Evolutionary conservation across 2,113 vertebrate species (phyloP), one percentile per base, ranked within the genome.

Genomic region (Bothrops jararaca): DNA sequence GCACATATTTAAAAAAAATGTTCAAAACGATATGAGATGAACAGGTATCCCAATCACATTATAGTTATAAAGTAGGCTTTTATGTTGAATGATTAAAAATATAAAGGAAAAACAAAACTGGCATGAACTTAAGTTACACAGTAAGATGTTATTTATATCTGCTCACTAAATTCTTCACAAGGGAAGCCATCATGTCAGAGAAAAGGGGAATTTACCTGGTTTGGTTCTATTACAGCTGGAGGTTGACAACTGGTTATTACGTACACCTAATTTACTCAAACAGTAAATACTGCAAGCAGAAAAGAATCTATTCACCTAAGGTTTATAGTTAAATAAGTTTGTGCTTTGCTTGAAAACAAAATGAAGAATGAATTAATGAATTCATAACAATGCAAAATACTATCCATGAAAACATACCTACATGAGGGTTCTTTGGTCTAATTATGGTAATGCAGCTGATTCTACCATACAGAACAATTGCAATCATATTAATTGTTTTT

Each of bases 221-320:
- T 93, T 95, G 95, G 95, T 95, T 97, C 88, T 86, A 86, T 86
- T 95, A 94, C 97, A 97, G 96, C 96, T 97, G 96, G 96, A 97
- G 95, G 95, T 95, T 3, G 93, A 97, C 97, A 98, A 97, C 97
- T 98, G 96, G 97, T 96, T 97, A 97, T 97, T 98, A 97, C 93
- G 90, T 96, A 97, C 96, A 97, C 94, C 95, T 98, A 97, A 98
- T 98, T 97, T 98, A 97, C 93, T 74, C 34, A 95, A 95, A 95
- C 91, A 64, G 94, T 97, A 97, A 98, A 97, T 96, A 97, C 91
- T 53, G 64, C 88, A 93, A 96, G 91, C 56, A 95, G 93, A 95
- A 90, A 95, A 93, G 95, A 96, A 97, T 96, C 94, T 96, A 91
- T 96, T 96, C 96, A 97, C 96, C 94, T 91, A 97, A 95, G 94